Evolutionary conservation across 2,797 vertebrate species (phyloP), one percentile per base, ranked within the genome.

Genomic region (Malurus leucopterus): DNA sequence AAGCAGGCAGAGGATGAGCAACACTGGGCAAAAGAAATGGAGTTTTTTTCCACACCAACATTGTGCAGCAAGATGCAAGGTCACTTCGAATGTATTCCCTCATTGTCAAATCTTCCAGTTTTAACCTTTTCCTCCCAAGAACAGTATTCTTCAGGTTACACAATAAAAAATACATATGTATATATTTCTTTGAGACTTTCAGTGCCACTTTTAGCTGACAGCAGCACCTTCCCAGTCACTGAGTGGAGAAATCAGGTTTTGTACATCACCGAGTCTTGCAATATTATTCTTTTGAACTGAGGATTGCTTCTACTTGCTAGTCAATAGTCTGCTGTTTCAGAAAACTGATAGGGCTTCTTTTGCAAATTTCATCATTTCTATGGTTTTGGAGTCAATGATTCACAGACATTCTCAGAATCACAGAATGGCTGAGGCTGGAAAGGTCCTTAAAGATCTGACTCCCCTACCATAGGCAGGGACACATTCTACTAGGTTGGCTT

Each of bases 401-500:
- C 34, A 57, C 43, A 32, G 36, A 81, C 9, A 13, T 53, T 63
- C 24, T 32, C 0, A 74, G n/a, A 62, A 43, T 49, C 63, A 50
- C 17, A 69, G 38, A 63, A 51, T 7, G 17, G 15, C 16, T 53
- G 58, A 34, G 15, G 17, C 16, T 57, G 13, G 15, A 69, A 69
- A 43, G 15, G 21, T 57, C 44, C 29, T 38, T 57, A 34, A 69
- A 75, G 38, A 68, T 49, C 8, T 11, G 75, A 63, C 15, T 50
- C 17, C 49, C 22, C 38, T 46, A 69, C 32, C 18, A 50, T 16
- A 21, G 12, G 14, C 44, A 75, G 38, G 15, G 43, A 69, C 7
- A 50, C 13, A 8, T 9, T 44, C 49, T 50, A 40, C 32, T 50
- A 15, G 12, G 40, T 6, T 0, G 0, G 24, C 38, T 2, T 50